Base-by-base conservation (phyloP, 2,113 vertebrate species). In the Calypte anna region DNA sequence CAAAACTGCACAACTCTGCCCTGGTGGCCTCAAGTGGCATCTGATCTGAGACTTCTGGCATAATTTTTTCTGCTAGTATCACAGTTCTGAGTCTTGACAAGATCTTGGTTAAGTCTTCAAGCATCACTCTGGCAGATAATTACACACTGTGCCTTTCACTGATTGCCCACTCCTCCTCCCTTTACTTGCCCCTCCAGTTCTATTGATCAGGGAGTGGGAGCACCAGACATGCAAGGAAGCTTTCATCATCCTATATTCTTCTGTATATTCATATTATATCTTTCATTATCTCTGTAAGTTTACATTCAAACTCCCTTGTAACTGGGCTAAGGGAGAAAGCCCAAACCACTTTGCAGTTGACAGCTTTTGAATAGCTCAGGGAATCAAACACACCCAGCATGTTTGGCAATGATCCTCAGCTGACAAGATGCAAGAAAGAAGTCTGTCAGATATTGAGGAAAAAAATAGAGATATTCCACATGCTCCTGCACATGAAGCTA, bases 21-120 rank as follows among this genome's bases (percentile, higher is more conserved):
- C 9, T 0, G 1, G n/a, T 11, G n/a, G 53, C 24, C 27, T 40
- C 61, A 22, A 0, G 0, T 7, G 16, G 33, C 38, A 72, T 28
- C 62, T 25, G 19, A 58, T 24, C 67, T 55, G 30, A 12, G 40
- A 18, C 19, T 21, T 33, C 15, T 9, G 38, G 16, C 13, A 7
- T 2, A 38, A 20, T 9, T 25, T 43, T 23, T 59, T n/a, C 53
- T 53, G 66, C 11, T 4, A 51, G 51, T 0, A 25, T 30, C 33
- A 17, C 10, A 9, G 4, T 6, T 5, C 28, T 14, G 53, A 55
- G 6, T 66, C 36, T 53, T 66, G 50, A 25, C 28, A 55, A 54
- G 6, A 63, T 11, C 61, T 13, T n/a, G 30, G 51, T 59, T n/a
- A 13, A 54, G 27, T 18, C 76, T 46, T 51, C 24, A 30, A 27